Conservation (phyloP, 2,797 vertebrate genomes). For the Pangasius krempfi region DNA sequence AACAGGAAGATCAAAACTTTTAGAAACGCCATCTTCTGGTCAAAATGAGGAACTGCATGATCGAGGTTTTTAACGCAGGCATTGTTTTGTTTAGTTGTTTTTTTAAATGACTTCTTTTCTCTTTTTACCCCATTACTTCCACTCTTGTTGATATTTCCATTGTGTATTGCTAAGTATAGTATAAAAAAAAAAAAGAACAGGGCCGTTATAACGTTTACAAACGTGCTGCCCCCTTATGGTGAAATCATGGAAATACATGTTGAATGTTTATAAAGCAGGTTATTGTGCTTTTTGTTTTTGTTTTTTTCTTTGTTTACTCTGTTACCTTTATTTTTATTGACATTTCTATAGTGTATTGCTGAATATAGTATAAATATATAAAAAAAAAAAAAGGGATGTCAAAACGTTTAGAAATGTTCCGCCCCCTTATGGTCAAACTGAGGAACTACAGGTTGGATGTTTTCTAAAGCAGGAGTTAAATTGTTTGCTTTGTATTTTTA, state of each 20-base stretch:
- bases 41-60: neutral
- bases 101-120: no score
- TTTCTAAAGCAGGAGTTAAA: neutral
- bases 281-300: no score
- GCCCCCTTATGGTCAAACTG: neutral
- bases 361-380: neutral
- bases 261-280: neutral
- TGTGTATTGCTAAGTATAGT: neutral
- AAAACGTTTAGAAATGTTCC: neutral
- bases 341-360: neutral
- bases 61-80: neutral
- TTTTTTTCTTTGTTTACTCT: neutral
- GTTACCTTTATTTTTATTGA: neutral
- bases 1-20: neutral
- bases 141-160: neutral
- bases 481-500: neutral
- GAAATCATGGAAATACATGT: neutral
- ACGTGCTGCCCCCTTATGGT: conserved; percentile 29
- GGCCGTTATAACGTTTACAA: neutral
- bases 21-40: neutral
- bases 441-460: neutral
- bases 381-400: neutral
- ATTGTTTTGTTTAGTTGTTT: neutral
- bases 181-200: neutral
- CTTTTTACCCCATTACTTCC: neutral